Conservation (phyloP, 2,888 invertebrate species). For the Caradrina clavipalpis region DNA sequence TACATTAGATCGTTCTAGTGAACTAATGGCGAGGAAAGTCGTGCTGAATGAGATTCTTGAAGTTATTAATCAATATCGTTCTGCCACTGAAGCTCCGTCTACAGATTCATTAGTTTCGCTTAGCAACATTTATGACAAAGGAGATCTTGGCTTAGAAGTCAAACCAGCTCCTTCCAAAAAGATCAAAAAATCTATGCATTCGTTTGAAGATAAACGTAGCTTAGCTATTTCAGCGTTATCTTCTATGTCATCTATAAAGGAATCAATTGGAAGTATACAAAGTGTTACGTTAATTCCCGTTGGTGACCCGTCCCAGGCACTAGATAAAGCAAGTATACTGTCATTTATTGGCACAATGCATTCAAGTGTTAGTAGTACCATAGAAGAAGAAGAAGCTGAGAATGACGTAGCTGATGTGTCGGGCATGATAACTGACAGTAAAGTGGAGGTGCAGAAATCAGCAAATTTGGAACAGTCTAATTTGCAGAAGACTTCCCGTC, state of each 20-base stretch:
- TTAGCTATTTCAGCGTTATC: not conserved
- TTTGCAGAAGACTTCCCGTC: constrained; percentile 41
- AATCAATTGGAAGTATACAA: constrained; percentile 82
- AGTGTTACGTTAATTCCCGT: constrained; percentile 78
- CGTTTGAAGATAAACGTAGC: constrained; percentile 36
- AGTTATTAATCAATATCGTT: constrained; percentile 84
- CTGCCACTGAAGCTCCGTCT: constrained; percentile 81
- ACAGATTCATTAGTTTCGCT: constrained; percentile 87
- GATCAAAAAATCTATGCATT: constrained; percentile 18
- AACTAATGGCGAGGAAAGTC: constrained; percentile 85
- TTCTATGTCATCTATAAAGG: constrained; percentile 65
- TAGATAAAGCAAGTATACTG: constrained; percentile 78
- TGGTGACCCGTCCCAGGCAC: constrained; percentile 65
- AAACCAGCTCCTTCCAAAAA: constrained; percentile 69
- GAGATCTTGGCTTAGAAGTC: constrained; percentile 93
- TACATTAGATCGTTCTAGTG: constrained; percentile 77
- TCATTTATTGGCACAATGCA: constrained; percentile 79
- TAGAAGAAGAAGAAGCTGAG: constrained; percentile 59
- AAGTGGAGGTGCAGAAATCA: constrained; percentile 82
- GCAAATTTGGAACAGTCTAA: constrained; percentile 82
- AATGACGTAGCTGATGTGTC: constrained; percentile 74
- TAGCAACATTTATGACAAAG: constrained; percentile 91
- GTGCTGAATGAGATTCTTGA: constrained; percentile 90
- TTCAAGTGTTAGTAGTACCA: constrained; percentile 67
- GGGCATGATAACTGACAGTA: constrained; percentile 78